These are phyloP conservation scores for Rhagonycha fulva DNA, from an alignment of 2,888 invertebrate species.

Conservation along the genomic window DNA sequence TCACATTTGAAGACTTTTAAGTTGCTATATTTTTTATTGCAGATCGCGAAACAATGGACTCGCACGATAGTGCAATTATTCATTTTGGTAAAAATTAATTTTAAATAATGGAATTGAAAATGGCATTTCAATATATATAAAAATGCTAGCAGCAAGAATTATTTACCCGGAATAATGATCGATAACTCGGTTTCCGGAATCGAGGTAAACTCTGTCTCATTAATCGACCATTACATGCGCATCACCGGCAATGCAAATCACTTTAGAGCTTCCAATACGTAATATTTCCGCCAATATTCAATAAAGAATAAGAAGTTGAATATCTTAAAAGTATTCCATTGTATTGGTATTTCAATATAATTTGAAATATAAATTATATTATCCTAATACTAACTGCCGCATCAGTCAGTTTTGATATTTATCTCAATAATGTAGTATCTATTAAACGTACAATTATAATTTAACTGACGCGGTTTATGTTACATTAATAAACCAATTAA, in stretches of 20 bases:
- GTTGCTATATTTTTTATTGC: neutral
- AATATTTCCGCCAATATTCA: slow-evolving; percentile 25
- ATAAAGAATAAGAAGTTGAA: slow-evolving; percentile 16
- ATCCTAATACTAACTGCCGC: neutral
- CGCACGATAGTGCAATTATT: neutral
- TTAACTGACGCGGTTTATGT: neutral
- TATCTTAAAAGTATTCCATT: slow-evolving; percentile 1
- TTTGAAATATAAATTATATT: neutral
- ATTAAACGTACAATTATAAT: neutral
- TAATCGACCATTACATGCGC: slow-evolving; percentile 39
- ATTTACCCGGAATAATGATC: slow-evolving; percentile 33
- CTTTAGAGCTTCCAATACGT: slow-evolving; percentile 19
- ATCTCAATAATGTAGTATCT: neutral
- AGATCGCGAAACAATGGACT: neutral
- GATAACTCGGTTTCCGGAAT: slow-evolving; percentile 34
- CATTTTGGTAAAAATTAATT: neutral
- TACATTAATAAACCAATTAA: neutral
- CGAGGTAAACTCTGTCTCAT: slow-evolving; percentile 37
- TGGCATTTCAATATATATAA: slow-evolving; percentile 9
- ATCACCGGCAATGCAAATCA: slow-evolving; percentile 34
- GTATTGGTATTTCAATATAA: neutral
- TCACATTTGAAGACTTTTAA: neutral
- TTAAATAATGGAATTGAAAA: neutral
- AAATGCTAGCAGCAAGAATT: slow-evolving; percentile 4
- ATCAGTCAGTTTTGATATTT: neutral